These are phyloP conservation scores for Tubiluchus corallicola DNA, from an alignment of 2,888 invertebrate species.

Conservation along the genomic window DNA sequence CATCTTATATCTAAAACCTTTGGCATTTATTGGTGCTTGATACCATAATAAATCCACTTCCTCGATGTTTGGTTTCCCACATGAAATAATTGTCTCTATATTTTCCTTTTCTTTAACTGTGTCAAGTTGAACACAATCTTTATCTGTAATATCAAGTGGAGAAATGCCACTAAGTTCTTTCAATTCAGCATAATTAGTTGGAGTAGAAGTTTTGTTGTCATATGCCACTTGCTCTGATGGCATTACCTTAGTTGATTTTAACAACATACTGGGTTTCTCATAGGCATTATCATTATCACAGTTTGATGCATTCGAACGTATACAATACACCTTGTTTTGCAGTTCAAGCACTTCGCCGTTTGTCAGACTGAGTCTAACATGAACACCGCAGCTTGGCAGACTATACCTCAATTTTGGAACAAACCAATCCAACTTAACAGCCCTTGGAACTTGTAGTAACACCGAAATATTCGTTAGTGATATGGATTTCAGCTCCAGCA, in stretches of 20 bases:
- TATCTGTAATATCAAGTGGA: neutral
- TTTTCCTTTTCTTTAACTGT: neutral
- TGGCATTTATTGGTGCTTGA: neutral
- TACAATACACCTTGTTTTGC: no score
- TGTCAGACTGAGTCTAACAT: neutral
- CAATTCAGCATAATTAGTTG: neutral
- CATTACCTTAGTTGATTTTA: no score
- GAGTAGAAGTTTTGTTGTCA: no score
- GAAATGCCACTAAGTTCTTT: neutral
- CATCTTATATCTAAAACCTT: constrained; percentile 1
- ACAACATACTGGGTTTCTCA: no score
- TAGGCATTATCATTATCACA: neutral
- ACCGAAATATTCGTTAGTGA: neutral
- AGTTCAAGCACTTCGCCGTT: neutral
- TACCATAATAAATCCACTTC: neutral
- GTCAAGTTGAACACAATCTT: neutral
- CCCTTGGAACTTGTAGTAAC: neutral
- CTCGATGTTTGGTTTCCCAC: no score
- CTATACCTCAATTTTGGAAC: neutral
- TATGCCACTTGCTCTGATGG: no score
- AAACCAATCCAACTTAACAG: neutral
- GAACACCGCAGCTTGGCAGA: neutral
- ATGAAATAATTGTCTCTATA: no score
- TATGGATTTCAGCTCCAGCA: neutral
- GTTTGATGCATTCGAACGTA: neutral